phyloP scores from a whole-genome alignment of 1,140 invertebrate species.

The Prorops nasuta region DNA sequence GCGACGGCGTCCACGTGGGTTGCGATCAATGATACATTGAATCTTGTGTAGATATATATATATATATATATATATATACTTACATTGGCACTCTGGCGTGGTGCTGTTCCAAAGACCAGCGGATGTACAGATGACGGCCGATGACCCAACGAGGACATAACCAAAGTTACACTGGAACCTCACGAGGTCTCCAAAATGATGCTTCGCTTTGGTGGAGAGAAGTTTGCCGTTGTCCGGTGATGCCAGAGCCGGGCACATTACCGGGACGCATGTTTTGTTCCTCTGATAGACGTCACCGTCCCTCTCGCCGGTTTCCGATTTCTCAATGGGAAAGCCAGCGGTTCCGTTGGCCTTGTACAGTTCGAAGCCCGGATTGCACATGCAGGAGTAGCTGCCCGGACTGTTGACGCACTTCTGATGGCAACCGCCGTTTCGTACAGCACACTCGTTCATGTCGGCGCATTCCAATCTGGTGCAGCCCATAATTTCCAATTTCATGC shows the following conservation, averaged over 20 bases:
- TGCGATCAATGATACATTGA: no score
- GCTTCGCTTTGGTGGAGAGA: slow-evolving; percentile 76
- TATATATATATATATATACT: no score
- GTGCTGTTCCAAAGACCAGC: slow-evolving; percentile 92
- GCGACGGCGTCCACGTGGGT: no score
- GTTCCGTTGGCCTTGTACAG: slow-evolving; percentile 89
- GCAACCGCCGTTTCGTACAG: slow-evolving; percentile 86
- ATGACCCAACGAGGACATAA: slow-evolving; percentile 84
- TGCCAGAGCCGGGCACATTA: slow-evolving; percentile 82
- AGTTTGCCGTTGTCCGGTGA: slow-evolving; percentile 87
- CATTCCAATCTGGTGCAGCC: slow-evolving; percentile 90
- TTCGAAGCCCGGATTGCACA: slow-evolving; percentile 90
- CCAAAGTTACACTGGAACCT: slow-evolving; percentile 95
- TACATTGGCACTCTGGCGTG: slow-evolving; percentile 88
- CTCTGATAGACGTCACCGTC: slow-evolving; percentile 87
- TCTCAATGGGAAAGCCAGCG: slow-evolving; percentile 80
- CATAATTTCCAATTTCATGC: slow-evolving; percentile 89
- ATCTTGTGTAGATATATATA: no score
- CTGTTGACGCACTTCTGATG: slow-evolving; percentile 91
- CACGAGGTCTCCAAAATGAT: slow-evolving; percentile 88
- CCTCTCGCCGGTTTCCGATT: slow-evolving; percentile 79
- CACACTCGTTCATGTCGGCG: slow-evolving; percentile 90
- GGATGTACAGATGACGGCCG: slow-evolving; percentile 82
- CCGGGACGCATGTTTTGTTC: slow-evolving; percentile 93
- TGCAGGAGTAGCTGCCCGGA: slow-evolving; percentile 83